These are phyloP conservation scores for Gadopsis bispinosus DNA, from an alignment of 2,797 vertebrate species.

Conservation along the genomic window DNA sequence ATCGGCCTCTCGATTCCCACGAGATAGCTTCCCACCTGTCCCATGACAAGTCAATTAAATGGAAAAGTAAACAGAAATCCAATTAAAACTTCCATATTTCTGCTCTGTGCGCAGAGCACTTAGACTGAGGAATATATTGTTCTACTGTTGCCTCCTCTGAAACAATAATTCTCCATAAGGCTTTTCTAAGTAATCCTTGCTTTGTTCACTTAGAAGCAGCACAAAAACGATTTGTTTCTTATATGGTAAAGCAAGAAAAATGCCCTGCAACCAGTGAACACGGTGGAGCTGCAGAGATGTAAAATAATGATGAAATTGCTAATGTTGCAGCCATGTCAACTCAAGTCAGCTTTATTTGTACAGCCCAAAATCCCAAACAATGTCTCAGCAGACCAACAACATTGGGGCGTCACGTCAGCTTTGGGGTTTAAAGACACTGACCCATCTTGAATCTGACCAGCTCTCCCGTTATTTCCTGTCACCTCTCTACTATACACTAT, in stretches of 20 bases:
- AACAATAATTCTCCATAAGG: neutral
- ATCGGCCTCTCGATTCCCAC: constrained; percentile 60
- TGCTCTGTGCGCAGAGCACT: constrained; percentile 6
- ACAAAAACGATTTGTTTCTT: neutral
- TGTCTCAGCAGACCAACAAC: constrained; percentile 12
- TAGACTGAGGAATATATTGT: neutral
- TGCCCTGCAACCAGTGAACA: neutral
- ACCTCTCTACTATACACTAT: neutral
- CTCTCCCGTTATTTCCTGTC: constrained; percentile 5
- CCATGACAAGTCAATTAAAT: constrained; percentile 80
- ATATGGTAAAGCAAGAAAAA: neutral
- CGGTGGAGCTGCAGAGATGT: neutral
- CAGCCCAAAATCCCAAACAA: constrained; percentile 14
- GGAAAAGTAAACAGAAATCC: constrained; percentile 53
- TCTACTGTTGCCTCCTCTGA: constrained; percentile 1
- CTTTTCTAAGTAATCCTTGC: neutral
- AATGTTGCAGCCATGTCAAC: constrained; percentile 21
- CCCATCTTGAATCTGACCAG: neutral
- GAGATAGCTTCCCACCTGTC: constrained; percentile 70
- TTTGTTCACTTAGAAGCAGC: constrained; percentile 18
- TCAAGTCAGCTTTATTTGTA: constrained; percentile 22
- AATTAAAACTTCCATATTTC: constrained; percentile 57
- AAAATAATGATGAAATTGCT: constrained; percentile 12
- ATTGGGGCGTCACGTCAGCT: neutral
- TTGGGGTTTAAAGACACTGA: constrained; percentile 18